A percentile compares a stretch with the other conserved stretches of the same genome.
These are phyloP conservation scores for Paedocypris micromegethes DNA, from an alignment of 2,797 vertebrate genomes.

Conservation along the genomic window DNA sequence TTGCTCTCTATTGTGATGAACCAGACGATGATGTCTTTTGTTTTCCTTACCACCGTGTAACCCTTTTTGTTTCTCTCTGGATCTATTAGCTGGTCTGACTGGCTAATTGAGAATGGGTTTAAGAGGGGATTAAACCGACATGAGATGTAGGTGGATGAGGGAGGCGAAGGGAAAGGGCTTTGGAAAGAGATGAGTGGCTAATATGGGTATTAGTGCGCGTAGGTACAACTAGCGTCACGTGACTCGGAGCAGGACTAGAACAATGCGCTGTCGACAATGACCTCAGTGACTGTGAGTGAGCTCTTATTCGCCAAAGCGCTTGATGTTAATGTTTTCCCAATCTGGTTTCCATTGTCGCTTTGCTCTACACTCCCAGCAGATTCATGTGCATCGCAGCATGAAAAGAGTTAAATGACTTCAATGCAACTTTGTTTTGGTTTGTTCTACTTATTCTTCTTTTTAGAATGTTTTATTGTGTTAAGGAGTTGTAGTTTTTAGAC, in stretches of 20 bases:
- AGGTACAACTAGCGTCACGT: conserved; percentile 59
- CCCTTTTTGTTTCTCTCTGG: conserved; percentile 47
- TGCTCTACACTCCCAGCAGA: conserved; percentile 29
- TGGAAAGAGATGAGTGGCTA: conserved; percentile 61
- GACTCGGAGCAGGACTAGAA: conserved; percentile 59
- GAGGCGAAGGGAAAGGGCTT: conserved; percentile 66
- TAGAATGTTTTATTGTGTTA: neutral
- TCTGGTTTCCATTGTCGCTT: conserved; percentile 44
- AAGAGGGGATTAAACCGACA: conserved; percentile 62
- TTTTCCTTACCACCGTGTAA: conserved; percentile 13
- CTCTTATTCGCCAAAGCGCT: conserved; percentile 53
- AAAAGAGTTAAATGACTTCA: conserved; percentile 39
- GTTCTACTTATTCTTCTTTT: conserved; percentile 5
- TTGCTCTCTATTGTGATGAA: neutral
- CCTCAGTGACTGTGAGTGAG: conserved; percentile 42
- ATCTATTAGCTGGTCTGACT: conserved; percentile 55
- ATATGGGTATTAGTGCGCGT: conserved; percentile 68
- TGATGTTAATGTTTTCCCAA: conserved; percentile 42
- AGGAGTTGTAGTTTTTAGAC: no score
- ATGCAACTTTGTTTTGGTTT: neutral
- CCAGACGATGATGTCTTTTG: neutral
- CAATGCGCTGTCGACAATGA: conserved; percentile 54
- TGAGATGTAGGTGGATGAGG: conserved; percentile 62
- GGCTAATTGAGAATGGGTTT: conserved; percentile 69
- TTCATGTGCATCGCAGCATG: conserved; percentile 20